Evolutionary conservation across 2,888 invertebrate genomes (phyloP), one percentile per base, ranked within the genome.

Genomic region (Desoria tigrina): DNA sequence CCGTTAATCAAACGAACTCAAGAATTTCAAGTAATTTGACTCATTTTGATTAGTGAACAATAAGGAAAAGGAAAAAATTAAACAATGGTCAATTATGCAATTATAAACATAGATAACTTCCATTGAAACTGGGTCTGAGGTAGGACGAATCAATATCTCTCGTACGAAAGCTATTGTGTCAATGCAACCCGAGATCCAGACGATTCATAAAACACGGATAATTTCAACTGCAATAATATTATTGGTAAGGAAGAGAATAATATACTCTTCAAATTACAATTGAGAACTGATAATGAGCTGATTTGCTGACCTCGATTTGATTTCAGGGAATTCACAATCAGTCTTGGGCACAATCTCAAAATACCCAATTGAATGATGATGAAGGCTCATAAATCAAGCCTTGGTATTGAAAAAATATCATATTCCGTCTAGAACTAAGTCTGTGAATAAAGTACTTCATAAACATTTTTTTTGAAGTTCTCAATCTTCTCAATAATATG

Each of bases 151-250:
- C n/a, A 51, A 61, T 26, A 27, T 59, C 1, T 39, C 58, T 2
- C 49, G 56, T 11, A 18, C 16, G 1, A 68, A 55, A 26, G 51
- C 56, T 18, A 49, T 42, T 3, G 21, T 65, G 3, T 65, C 68
- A 1, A 65, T 68, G 59, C 37, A 55, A 42, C 68, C 68, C 6
- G 68, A 68, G 27, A n/a, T 68, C 27, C 55, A 65, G 28, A n/a
- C 42, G 18, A 7, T 50, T n/a, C 39, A 59, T 3, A 65, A 64
- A 49, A 45, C 26, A 7, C 57, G 60, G 6, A 39, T 65, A 6
- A 50, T 65, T 24, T 45, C 39, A 14, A 28, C 62, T 11, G 42
- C 39, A 3, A 32, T 65, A 49, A 37, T 68, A 24, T 26, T 65
- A 6, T 6, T 51, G 49, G 63, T 63, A 50, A 66, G 56, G 7